phyloP scores from a whole-genome alignment of 2,888 invertebrate species.

The Chymomyza amoena region DNA sequence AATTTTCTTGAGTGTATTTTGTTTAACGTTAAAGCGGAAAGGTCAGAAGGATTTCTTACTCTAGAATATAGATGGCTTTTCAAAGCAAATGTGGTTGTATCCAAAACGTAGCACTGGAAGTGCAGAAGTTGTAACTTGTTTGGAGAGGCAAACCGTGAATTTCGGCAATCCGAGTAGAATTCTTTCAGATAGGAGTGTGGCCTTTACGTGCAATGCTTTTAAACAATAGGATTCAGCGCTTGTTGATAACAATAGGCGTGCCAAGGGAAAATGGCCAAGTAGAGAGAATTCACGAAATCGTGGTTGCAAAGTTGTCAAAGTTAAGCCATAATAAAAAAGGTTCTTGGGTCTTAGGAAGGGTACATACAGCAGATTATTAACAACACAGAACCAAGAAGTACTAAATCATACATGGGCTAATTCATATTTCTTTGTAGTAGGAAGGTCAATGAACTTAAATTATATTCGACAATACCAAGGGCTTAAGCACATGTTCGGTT shows the following conservation, averaged over 20 bases:
- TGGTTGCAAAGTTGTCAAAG: slow-evolving; percentile 70
- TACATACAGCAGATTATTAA: slow-evolving; percentile 9
- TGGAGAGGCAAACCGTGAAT: background rate
- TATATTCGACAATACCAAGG: no score
- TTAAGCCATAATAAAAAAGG: slow-evolving; percentile 60
- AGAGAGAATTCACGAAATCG: slow-evolving; percentile 62
- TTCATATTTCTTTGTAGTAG: no score
- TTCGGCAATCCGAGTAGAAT: background rate
- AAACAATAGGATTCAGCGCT: slow-evolving; percentile 54
- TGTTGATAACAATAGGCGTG: slow-evolving; percentile 62
- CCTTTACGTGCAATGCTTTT: no score
- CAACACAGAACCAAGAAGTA: background rate
- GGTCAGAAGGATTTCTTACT: slow-evolving; percentile 15
- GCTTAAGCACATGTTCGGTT: no score
- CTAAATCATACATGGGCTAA: no score
- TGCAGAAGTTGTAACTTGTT: no score
- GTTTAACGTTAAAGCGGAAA: slow-evolving; percentile 10
- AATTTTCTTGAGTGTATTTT: slow-evolving; percentile 16
- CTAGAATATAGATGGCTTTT: background rate
- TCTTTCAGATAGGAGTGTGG: slow-evolving; percentile 70
- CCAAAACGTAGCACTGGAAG: no score
- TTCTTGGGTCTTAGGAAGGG: slow-evolving; percentile 58
- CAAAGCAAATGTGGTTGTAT: no score
- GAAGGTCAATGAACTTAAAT: no score
- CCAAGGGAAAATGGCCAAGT: slow-evolving; percentile 72